A percentile compares a stretch with the other conserved stretches of the same genome.
phyloP scores from a whole-genome alignment of 2,888 invertebrate genomes.

The Athrips mouffetella region DNA sequence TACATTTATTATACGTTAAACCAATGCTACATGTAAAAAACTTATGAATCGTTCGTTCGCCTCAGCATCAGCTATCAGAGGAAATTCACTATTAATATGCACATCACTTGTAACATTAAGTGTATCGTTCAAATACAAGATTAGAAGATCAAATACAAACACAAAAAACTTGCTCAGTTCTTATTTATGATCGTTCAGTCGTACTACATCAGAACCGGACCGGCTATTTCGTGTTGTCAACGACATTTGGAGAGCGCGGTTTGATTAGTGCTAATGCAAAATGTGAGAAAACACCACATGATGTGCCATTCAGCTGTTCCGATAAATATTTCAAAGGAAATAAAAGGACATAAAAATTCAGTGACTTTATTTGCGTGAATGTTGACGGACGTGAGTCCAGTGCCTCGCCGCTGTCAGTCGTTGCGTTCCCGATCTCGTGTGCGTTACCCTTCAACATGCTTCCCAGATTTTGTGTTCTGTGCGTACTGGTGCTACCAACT shows the following conservation, averaged over 20 bases:
- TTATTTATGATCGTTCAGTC: slow-evolving; percentile 9
- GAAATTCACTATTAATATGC: slow-evolving; percentile 11
- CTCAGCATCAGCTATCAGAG: slow-evolving; percentile 3
- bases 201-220: slow-evolving; percentile 6
- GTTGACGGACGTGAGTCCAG: background rate
- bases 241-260: slow-evolving; percentile 4
- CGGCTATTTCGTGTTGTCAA: background rate
- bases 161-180: slow-evolving; percentile 2
- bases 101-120: slow-evolving; percentile 6
- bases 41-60: slow-evolving; percentile 10
- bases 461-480: slow-evolving; percentile 1
- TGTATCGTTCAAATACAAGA: slow-evolving; percentile 8
- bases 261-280: slow-evolving; percentile 7
- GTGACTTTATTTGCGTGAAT: slow-evolving; percentile 7
- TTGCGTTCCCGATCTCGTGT: background rate
- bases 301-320: slow-evolving; percentile 1
- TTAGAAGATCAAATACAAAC: slow-evolving; percentile 5
- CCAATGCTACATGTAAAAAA: background rate
- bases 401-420: background rate
- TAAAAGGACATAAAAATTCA: slow-evolving; percentile 8
- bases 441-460: slow-evolving; percentile 3
- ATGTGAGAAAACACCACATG: slow-evolving; percentile 6
- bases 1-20: slow-evolving; percentile 4
- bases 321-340: background rate
- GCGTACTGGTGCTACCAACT: background rate